Percentiles rank a stretch among this genome's conserved stretches.
Evolutionary conservation across 1,140 invertebrate species (phyloP).

Genomic region (Listronotus oregonensis): DNA sequence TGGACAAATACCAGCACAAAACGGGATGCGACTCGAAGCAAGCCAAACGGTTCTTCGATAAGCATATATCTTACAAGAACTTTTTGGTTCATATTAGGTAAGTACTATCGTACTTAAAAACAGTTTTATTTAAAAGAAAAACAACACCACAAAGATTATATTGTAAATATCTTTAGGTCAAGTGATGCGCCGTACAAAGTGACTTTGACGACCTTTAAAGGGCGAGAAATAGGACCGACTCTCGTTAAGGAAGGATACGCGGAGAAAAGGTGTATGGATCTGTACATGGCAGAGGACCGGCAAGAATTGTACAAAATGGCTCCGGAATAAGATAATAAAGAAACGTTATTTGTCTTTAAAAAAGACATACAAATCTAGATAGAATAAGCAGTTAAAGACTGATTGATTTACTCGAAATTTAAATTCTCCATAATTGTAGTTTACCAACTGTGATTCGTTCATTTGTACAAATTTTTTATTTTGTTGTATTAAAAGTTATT

Average conservation of each 20-base stretch:
- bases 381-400: no score
- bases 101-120: no score
- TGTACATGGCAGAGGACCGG: background rate
- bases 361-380: no score
- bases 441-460: no score
- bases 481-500: no score
- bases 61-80: slow-evolving; percentile 19
- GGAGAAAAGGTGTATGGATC: slow-evolving; percentile 5
- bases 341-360: no score
- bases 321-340: no score
- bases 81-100: slow-evolving; percentile 27
- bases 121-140: no score
- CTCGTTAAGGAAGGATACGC: slow-evolving; percentile 25
- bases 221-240: slow-evolving; percentile 26
- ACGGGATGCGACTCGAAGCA: slow-evolving; percentile 15
- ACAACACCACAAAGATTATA: background rate
- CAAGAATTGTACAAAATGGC: background rate
- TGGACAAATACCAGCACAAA: slow-evolving; percentile 28
- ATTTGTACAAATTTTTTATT: no score
- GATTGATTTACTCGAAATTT: no score
- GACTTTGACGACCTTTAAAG: slow-evolving; percentile 12
- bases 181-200: slow-evolving; percentile 20
- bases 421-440: no score
- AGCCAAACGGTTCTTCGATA: slow-evolving; percentile 30
- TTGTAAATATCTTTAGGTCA: slow-evolving; percentile 7